Evolutionary conservation across 1,140 invertebrate species (phyloP), one percentile per base, ranked within the genome.

Genomic region (Eriocheir sinensis): DNA sequence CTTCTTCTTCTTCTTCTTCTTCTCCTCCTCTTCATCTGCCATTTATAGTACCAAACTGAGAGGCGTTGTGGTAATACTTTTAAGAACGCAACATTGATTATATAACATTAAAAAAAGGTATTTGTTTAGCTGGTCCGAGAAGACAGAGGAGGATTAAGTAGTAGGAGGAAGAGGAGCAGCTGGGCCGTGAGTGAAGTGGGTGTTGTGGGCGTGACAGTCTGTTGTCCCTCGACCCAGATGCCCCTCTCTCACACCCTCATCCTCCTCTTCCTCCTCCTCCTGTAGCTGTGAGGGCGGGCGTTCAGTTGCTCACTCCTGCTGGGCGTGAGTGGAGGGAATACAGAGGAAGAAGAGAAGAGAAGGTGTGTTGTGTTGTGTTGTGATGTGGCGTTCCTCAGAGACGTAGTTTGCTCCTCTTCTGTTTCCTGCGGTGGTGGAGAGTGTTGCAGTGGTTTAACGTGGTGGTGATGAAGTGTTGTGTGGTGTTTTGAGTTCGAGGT

Each of bases 211-310:
- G 60, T 72, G 60, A 72, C 60, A 72, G 12, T 72, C 60, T n/a
- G 60, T 72, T 72, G 60, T 72, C 60, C 60, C 60, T 72, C 27
- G 60, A 72, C 60, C 60, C 60, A 72, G 60, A 72, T 72, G 60
- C 27, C 60, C 8, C 60, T 12, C 60, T n/a, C 60, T 72, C 60
- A 72, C 60, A 72, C 21, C 60, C 60, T 72, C 60, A 21, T 48
- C n/a, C n/a, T n/a, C n/a, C n/a, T n/a, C n/a, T n/a, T n/a, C n/a
- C n/a, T n/a, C n/a, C n/a, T n/a, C n/a, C n/a, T n/a, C 60, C 60
- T 72, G 60, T 72, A 72, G 27, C 60, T 21, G 34, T 88, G 36
- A n/a, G 85, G 36, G 85, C 41, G 85, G 27, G 85, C 0, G 36
- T 36, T 32, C 60, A 72, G 60, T 72, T 21, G 1, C 21, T 21